Base-by-base conservation (phyloP, 2,888 invertebrate genomes). In the Buathra laborator region DNA sequence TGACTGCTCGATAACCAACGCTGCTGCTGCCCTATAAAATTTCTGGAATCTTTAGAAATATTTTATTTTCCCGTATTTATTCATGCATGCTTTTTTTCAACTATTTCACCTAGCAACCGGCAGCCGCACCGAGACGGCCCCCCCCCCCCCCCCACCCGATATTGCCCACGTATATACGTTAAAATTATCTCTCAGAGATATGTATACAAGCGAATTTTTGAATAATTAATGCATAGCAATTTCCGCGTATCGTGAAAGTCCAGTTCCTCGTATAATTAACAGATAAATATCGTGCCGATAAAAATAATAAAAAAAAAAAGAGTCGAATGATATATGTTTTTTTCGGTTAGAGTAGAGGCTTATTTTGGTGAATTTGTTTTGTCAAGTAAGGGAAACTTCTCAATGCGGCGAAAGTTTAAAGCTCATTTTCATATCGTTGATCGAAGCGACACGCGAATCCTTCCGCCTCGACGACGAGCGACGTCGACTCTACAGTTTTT, bases 61-160 rank as follows among this genome's bases (percentile, higher is more conserved):
- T 37, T 68, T 64, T 14, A 16, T 32, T 59, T 12, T 67, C 32
- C 56, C 6, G 44, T 43, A 2, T 3, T 32, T 19, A 43, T 5
- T 19, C 4, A 1, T 72, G 43, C 64, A 32, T 59, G 56, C 44
- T 59, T 68, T 53, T 53, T 76, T 56, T 37, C 46, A 10, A 48
- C 44, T 37, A 70, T 83, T 76, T 82, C 75, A 75, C 85, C 43
- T 85, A 85, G 85, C 85, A 85, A 85, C 85, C 82, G 82, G 79
- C 82, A 24, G 19, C 43, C 48, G 56, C 48, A 37, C 29, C 32
- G 66, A 56, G 46, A 46, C 32, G 66, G 53, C 43, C 16, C 32
- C 12, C 43, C 56, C 19, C 43, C 16, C 32, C 12, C 43, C 44
- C 16, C 32, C 7, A 43, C 59, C 14, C 44, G 68, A 56, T 59